These are phyloP conservation scores for Bilobella aurantiaca DNA, from an alignment of 1,140 invertebrate species.

Conservation along the genomic window DNA sequence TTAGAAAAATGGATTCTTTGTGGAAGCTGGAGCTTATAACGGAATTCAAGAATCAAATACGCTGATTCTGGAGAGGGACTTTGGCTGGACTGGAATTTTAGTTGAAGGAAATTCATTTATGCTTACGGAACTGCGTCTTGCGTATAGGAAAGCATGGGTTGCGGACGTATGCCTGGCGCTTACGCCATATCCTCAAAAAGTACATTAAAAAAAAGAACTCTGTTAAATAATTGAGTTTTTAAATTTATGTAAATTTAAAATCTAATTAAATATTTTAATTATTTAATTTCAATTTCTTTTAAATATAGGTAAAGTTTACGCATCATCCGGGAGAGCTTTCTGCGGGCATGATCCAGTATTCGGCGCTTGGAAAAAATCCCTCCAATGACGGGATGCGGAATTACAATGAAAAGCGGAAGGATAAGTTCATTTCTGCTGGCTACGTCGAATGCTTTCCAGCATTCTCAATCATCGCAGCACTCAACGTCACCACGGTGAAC, in stretches of 20 bases:
- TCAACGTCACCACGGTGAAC: slow-evolving; percentile 57
- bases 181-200: neutral
- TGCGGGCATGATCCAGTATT: neutral
- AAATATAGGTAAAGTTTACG: slow-evolving; percentile 2
- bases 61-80: slow-evolving; percentile 36
- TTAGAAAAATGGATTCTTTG: slow-evolving; percentile 37
- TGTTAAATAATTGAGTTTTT: too few species aligned
- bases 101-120: slow-evolving; percentile 42
- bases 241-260: too few species aligned
- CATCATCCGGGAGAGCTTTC: neutral
- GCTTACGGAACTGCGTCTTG: slow-evolving; percentile 26
- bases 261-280: too few species aligned
- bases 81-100: slow-evolving; percentile 41
- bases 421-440: neutral
- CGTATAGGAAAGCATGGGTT: slow-evolving; percentile 8
- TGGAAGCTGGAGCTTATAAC: slow-evolving; percentile 40
- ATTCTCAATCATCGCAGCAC: slow-evolving; percentile 64
- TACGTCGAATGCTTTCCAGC: slow-evolving; percentile 69
- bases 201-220: too few species aligned
- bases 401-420: neutral
- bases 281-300: neutral
- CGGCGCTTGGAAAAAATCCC: neutral
- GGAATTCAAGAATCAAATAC: slow-evolving; percentile 39
- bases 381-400: neutral
- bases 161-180: slow-evolving; percentile 7